A percentile compares a stretch with the other conserved stretches of the same genome.
Evolutionary conservation across 2,888 invertebrate genomes (phyloP).

Genomic region (Oasisia sp.): DNA sequence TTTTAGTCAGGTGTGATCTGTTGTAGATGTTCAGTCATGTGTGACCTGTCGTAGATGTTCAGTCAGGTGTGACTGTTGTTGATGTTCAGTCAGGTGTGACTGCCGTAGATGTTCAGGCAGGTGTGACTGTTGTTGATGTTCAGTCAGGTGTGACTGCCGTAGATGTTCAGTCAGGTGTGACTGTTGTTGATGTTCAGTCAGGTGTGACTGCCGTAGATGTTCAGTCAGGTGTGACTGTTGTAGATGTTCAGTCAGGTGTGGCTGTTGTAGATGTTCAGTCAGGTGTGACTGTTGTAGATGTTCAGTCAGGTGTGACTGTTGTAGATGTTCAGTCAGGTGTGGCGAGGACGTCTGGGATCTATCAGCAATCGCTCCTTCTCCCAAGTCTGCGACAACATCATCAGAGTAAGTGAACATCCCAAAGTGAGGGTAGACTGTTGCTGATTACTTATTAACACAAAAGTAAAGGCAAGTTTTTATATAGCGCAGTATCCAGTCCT

Average conservation of each 20-base stretch:
- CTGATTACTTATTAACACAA: background rate
- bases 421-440: background rate
- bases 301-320: constrained; percentile 27
- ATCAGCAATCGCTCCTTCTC: constrained; percentile 58
- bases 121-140: constrained; percentile 89
- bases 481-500: too few species aligned
- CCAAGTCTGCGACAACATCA: constrained; percentile 66
- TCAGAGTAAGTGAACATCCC: constrained; percentile 59
- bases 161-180: constrained; percentile 89
- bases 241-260: constrained; percentile 90
- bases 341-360: constrained; percentile 67
- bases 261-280: too few species aligned
- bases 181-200: constrained; percentile 90
- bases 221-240: constrained; percentile 85
- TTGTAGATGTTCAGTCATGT: constrained; percentile 80
- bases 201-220: constrained; percentile 86
- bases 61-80: constrained; percentile 85
- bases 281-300: constrained; percentile 34
- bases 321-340: constrained; percentile 88
- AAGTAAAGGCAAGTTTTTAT: too few species aligned
- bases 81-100: constrained; percentile 87
- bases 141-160: constrained; percentile 84
- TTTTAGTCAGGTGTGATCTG: too few species aligned
- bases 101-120: constrained; percentile 90
- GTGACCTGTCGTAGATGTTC: constrained; percentile 85